These are phyloP conservation scores for Parelbella ahira DNA, from an alignment of 2,888 invertebrate species.

Conservation along the genomic window DNA sequence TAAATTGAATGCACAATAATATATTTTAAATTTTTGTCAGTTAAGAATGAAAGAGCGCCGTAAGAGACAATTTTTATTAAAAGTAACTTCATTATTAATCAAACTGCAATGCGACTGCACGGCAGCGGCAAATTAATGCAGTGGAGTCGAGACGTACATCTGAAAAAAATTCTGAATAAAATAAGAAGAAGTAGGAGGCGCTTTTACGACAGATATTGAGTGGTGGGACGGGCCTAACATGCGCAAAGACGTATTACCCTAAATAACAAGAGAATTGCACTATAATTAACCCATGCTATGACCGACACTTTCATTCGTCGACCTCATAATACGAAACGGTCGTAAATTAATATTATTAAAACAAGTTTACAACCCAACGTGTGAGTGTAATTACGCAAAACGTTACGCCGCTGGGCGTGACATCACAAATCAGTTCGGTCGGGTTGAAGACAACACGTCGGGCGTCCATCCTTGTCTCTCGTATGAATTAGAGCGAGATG, in stretches of 20 bases:
- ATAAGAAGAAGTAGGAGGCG: slow-evolving; percentile 79
- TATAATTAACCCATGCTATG: slow-evolving; percentile 59
- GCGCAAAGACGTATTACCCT: slow-evolving; percentile 71
- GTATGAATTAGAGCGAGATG: slow-evolving; percentile 43
- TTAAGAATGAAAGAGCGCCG: slow-evolving; percentile 10
- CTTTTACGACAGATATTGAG: slow-evolving; percentile 78
- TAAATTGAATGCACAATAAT: too few relatives aligned
- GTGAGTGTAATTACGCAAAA: slow-evolving; percentile 77
- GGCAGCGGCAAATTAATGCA: slow-evolving; percentile 62
- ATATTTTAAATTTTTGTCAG: neutral
- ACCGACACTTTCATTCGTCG: slow-evolving; percentile 64
- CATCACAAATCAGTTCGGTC: slow-evolving; percentile 78
- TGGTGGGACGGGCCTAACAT: slow-evolving; percentile 78
- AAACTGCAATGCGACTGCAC: slow-evolving; percentile 74
- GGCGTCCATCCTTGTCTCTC: slow-evolving; percentile 46
- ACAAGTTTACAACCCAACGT: slow-evolving; percentile 72
- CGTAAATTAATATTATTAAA: slow-evolving; percentile 74
- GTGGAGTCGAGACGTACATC: slow-evolving; percentile 60
- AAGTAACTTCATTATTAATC: slow-evolving; percentile 62
- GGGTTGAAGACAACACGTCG: slow-evolving; percentile 71
- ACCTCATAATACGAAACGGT: slow-evolving; percentile 62
- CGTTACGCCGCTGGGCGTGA: slow-evolving; percentile 81
- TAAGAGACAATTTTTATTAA: slow-evolving; percentile 26
- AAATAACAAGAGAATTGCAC: slow-evolving; percentile 48
- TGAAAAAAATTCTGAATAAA: slow-evolving; percentile 72